Evolutionary conservation across 2,888 invertebrate species (phyloP), one percentile per base, ranked within the genome.

Genomic region (Anthophora plumipes): DNA sequence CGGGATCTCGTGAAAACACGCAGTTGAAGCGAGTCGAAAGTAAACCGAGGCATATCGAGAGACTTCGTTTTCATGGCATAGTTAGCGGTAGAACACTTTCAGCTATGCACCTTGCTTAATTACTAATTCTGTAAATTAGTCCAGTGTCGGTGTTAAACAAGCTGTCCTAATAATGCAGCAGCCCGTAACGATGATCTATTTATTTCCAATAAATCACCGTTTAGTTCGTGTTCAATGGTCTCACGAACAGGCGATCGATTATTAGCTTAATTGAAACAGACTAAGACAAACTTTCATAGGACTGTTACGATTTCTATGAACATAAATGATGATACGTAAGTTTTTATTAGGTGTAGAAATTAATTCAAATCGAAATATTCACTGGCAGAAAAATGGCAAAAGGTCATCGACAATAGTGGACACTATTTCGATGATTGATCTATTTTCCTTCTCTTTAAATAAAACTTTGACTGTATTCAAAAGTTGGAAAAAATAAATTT

Each of bases 61-160:
- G 39, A 25, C 17, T 4, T 31, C 5, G 25, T 69, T 67, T 59
- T 69, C 68, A 59, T 69, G 79, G 55, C 74, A 66, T 43, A 55
- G 69, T 69, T 78, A 57, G 7, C 7, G 25, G 11, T 12, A 31
- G 22, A 55, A 54, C 37, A 61, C 61, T 67, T 43, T 77, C 77
- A 52, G 41, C 37, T 12, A 37, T 12, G 5, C 31, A n/a, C 1
- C n/a, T 5, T 25, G 52, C 22, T 52, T 43, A 39, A 43, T 60
- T 70, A 74, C 79, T 81, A 60, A 1, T 31, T 31, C 83, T 71
- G 69, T 80, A 68, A 86, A 84, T 86, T 78, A 79, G 46, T 25
- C 61, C 43, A 74, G 67, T 60, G 75, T 54, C 64, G 60, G 63
- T 46, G 66, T 71, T 46, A 69, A 76, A n/a, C n/a, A 71, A 55